These are phyloP conservation scores for Drosophila azteca DNA, from an alignment of 1,140 invertebrate species.

Conservation along the genomic window DNA sequence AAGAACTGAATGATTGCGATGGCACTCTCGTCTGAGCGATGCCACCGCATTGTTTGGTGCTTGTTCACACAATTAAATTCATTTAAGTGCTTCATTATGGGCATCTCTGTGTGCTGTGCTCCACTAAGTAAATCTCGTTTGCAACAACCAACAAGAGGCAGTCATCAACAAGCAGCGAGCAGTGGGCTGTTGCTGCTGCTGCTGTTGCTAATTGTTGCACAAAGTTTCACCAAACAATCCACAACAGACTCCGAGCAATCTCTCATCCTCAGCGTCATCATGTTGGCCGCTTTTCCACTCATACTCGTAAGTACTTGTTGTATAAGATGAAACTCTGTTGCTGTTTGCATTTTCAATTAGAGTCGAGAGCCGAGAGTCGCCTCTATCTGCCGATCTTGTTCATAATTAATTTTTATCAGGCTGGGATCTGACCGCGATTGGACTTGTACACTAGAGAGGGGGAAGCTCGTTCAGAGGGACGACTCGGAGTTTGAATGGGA, in stretches of 20 bases:
- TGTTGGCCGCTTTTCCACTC: conserved; percentile 66
- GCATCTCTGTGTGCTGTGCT: conserved; percentile 55
- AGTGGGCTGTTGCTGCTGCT: not conserved
- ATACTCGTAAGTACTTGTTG: not conserved
- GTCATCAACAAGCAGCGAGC: not conserved
- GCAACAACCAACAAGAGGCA: conserved; percentile 17
- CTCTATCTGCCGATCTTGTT: conserved; percentile 50
- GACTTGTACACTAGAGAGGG: conserved; percentile 17
- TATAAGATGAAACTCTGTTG: too few relatives aligned
- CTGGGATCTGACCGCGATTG: conserved; percentile 74
- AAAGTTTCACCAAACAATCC: conserved; percentile 56
- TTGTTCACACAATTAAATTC: conserved; percentile 81
- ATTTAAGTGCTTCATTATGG: conserved; percentile 83
- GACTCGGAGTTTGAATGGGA: conserved; percentile 35
- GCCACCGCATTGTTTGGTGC: conserved; percentile 33
- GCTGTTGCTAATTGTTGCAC: conserved; percentile 49
- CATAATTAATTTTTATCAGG: conserved; percentile 80
- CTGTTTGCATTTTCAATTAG: conserved; percentile 80
- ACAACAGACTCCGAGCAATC: conserved; percentile 27
- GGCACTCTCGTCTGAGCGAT: conserved; percentile 16
- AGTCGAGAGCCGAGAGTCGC: conserved; percentile 18
- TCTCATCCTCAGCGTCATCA: conserved; percentile 8
- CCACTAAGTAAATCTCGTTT: conserved; percentile 78
- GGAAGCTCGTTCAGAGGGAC: not conserved
- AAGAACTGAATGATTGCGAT: conserved; percentile 50